Evolutionary conservation across 2,113 vertebrate genomes (phyloP).

Genomic region (Lycocorax pyrrhopterus): DNA sequence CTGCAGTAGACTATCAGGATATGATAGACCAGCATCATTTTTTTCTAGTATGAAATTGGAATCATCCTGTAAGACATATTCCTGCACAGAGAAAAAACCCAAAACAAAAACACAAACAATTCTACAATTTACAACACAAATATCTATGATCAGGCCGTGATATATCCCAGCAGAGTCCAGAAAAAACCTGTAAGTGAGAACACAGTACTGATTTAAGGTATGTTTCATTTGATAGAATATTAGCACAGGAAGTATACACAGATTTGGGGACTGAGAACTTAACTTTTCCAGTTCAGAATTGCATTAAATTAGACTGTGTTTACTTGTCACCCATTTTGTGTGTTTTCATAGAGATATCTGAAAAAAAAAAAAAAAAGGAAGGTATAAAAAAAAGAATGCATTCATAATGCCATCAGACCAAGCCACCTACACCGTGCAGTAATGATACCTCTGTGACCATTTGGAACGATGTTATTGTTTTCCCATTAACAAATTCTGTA

Average conservation of each 20-base stretch:
- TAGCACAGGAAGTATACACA: neutral
- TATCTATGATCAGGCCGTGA: neutral
- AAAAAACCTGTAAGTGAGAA: neutral
- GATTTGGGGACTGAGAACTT: neutral
- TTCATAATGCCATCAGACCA: neutral
- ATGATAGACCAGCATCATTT: neutral
- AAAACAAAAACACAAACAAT: neutral
- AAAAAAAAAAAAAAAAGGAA: neutral
- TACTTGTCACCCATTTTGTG: neutral
- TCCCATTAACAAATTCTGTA: neutral
- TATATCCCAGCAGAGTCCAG: neutral
- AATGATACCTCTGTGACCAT: neutral
- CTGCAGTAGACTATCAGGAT: neutral
- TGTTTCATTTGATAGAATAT: neutral
- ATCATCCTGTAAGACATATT: neutral
- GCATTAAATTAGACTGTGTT: neutral
- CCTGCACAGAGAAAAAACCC: neutral
- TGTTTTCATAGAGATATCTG: neutral
- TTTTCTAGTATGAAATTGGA: neutral
- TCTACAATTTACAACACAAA: neutral
- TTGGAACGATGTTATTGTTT: neutral
- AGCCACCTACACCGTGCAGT: neutral
- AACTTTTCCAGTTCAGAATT: neutral
- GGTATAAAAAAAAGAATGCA: neutral
- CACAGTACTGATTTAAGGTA: neutral